Evolutionary conservation across 1,140 invertebrate species (phyloP), one percentile per base, ranked within the genome.

Genomic region (Bombus terrestris): DNA sequence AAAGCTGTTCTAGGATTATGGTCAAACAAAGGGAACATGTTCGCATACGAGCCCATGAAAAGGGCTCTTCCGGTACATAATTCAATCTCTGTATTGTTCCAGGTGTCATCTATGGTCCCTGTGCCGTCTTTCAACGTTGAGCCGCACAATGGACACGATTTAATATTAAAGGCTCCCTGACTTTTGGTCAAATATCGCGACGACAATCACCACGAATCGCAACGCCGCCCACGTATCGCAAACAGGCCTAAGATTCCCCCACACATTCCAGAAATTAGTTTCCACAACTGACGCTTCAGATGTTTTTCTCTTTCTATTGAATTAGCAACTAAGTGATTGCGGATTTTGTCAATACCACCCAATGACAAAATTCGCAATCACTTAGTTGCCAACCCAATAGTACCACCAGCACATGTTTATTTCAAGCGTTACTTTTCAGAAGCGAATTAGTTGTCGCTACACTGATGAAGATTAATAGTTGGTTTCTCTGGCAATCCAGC

Each of bases 41-140:
- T 35, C 35, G 1, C 22, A n/a, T 69, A 22, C 1, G 28, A n/a
- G 47, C 15, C 72, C 69, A 72, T 10, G 35, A 28, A 76, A 86
- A 86, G 62, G 62, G 41, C 47, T 32, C 79, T 43, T 39, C 79
- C 15, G n/a, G 66, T 71, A 78, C 68, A 77, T 86, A 84, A 86
- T 84, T 79, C 68, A 86, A 86, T 86, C 85, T 53, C 68, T 25
- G 73, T 84, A 84, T 86, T 86, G 74, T 86, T 73, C 39, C 28
- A 13, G 1, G 39, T 62, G 73, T 83, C 59, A n/a, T 62, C 59
- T 74, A 37, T 64, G 66, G 35, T 64, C 9, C 39, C 57, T 69
- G 72, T 53, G 53, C 76, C 80, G 80, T 83, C 73, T 81, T 74
- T 74, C 81, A 62, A 25, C 37, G 9, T 4, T 13, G n/a, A 72